These are phyloP conservation scores for Pardosa pseudoannulata DNA, from an alignment of 2,888 invertebrate genomes.

Conservation along the genomic window DNA sequence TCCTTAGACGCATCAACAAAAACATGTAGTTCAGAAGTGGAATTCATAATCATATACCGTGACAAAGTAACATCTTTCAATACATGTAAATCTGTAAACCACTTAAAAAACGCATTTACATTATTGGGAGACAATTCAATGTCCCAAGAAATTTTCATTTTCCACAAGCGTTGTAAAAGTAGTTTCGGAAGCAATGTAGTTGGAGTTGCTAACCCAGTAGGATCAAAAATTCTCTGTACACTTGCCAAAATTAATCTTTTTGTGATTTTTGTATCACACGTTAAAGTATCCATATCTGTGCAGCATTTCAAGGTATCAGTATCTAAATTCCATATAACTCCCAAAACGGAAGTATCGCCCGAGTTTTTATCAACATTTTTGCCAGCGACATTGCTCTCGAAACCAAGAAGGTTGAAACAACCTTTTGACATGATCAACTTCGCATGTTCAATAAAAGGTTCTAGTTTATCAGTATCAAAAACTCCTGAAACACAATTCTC, in stretches of 20 bases:
- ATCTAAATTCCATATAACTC: conserved; percentile 1
- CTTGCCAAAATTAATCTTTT: conserved; percentile 15
- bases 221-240: conserved; percentile 22
- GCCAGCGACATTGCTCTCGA: background rate
- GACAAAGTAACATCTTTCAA: too few relatives aligned
- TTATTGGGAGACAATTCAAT: background rate
- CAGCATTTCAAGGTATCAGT: background rate
- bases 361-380: background rate
- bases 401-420: background rate
- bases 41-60: too few relatives aligned
- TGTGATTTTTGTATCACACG: background rate
- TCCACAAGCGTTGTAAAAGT: background rate
- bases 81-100: too few relatives aligned
- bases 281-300: background rate
- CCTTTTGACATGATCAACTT: too few relatives aligned
- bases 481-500: too few relatives aligned
- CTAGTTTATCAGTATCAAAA: too few relatives aligned
- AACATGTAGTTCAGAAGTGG: too few relatives aligned
- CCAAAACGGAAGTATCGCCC: background rate
- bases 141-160: background rate
- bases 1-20: too few relatives aligned
- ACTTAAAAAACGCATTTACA: background rate
- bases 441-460: too few relatives aligned
- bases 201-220: background rate
- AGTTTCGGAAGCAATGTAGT: background rate